These are phyloP conservation scores for Apogon talboti DNA, from an alignment of 2,797 vertebrate species.

Conservation along the genomic window DNA sequence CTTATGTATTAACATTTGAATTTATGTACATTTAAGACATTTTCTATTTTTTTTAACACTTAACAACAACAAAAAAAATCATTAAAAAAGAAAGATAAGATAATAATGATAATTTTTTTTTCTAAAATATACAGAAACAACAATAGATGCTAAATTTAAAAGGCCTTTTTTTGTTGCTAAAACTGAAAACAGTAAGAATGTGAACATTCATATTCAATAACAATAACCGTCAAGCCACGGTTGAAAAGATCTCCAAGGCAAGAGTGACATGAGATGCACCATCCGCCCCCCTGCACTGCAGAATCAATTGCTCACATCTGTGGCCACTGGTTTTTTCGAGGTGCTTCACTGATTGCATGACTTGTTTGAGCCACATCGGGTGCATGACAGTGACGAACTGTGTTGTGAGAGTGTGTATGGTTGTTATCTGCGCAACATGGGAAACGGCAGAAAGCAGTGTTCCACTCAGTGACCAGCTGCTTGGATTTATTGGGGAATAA, in stretches of 20 bases:
- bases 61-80: too few relatives aligned
- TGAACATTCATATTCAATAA: too few relatives aligned
- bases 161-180: too few relatives aligned
- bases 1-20: too few relatives aligned
- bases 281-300: not conserved
- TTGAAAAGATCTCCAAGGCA: not conserved
- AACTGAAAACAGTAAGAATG: too few relatives aligned
- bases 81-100: too few relatives aligned
- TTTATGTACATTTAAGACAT: too few relatives aligned
- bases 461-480: conserved; percentile 62
- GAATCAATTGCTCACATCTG: conserved; percentile 46
- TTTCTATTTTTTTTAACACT: too few relatives aligned
- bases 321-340: conserved; percentile 25
- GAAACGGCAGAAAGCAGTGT: conserved; percentile 54
- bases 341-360: conserved; percentile 44
- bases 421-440: conserved; percentile 59
- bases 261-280: not conserved
- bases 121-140: too few relatives aligned
- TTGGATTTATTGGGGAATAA: conserved; percentile 62
- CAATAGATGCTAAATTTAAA: too few relatives aligned
- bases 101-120: too few relatives aligned
- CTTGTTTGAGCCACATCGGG: conserved; percentile 26
- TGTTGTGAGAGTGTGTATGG: conserved; percentile 16
- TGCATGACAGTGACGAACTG: conserved; percentile 22
- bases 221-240: not conserved